Evolutionary conservation across 2,888 invertebrate genomes (phyloP).

Genomic region (Eilema depressum): DNA sequence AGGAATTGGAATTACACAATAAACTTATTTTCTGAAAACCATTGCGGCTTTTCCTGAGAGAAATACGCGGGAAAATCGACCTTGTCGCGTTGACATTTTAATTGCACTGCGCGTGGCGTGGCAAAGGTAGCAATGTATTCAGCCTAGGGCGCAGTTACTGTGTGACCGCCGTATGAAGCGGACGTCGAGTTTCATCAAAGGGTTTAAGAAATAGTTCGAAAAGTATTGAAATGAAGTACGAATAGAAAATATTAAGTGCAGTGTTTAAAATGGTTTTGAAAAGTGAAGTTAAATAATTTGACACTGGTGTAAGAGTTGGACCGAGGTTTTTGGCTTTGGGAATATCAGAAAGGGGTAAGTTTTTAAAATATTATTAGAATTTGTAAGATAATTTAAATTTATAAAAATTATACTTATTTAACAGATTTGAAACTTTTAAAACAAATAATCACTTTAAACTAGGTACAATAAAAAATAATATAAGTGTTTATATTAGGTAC

Average conservation of each 20-base stretch:
- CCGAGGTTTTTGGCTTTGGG: background rate
- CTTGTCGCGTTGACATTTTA: constrained; percentile 53
- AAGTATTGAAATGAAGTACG: background rate
- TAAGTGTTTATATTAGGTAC: too few relatives aligned
- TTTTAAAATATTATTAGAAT: background rate
- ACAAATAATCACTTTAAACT: too few relatives aligned
- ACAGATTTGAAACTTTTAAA: too few relatives aligned
- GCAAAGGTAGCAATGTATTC: constrained; percentile 52
- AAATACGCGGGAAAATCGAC: constrained; percentile 45
- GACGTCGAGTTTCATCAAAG: constrained; percentile 23
- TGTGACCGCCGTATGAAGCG: constrained; percentile 13
- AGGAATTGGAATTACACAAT: constrained; percentile 8
- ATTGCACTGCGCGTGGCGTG: constrained; percentile 38
- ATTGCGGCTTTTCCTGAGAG: constrained; percentile 36
- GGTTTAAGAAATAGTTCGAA: constrained; percentile 29
- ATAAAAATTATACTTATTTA: background rate
- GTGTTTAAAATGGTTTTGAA: constrained; percentile 32
- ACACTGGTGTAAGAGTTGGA: background rate
- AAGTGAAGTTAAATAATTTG: constrained; percentile 21
- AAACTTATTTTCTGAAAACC: constrained; percentile 9
- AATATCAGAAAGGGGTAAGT: constrained; percentile 1
- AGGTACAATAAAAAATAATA: too few relatives aligned
- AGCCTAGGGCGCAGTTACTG: constrained; percentile 40
- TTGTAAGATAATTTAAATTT: background rate
- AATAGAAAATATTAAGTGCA: constrained; percentile 21